These are phyloP conservation scores for Eudemis profundana DNA, from an alignment of 2,888 invertebrate genomes.

Conservation along the genomic window DNA sequence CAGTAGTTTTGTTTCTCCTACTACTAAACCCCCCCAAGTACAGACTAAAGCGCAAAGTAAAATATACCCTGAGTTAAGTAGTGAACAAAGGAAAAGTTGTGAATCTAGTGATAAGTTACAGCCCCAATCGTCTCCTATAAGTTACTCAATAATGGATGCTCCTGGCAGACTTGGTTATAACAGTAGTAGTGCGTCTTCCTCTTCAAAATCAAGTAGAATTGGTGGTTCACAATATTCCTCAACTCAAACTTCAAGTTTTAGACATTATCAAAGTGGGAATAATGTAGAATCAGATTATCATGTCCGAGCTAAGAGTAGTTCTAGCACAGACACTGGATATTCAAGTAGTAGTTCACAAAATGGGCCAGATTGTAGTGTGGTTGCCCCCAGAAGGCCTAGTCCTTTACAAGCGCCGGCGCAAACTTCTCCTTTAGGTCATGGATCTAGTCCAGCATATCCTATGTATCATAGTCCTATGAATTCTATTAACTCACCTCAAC, in stretches of 20 bases:
- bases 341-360: conserved; percentile 87
- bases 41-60: conserved; percentile 92
- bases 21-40: conserved; percentile 83
- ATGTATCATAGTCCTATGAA: conserved; percentile 94
- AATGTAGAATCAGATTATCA: conserved; percentile 87
- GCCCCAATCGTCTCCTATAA: conserved; percentile 89
- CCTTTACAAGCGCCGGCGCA: conserved; percentile 89
- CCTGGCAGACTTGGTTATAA: conserved; percentile 87
- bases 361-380: conserved; percentile 88
- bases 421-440: conserved; percentile 90
- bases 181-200: conserved; percentile 76
- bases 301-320: conserved; percentile 86
- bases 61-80: conserved; percentile 89
- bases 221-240: conserved; percentile 81
- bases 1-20: conserved; percentile 83
- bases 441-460: conserved; percentile 92
- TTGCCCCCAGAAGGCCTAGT: conserved; percentile 88
- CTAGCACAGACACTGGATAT: conserved; percentile 87
- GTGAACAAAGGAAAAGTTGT: conserved; percentile 84
- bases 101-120: conserved; percentile 81
- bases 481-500: conserved; percentile 90
- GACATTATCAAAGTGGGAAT: conserved; percentile 87
- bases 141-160: conserved; percentile 91
- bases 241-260: conserved; percentile 83
- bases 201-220: conserved; percentile 80